These are phyloP conservation scores for Brachionus calyciflorus DNA, from an alignment of 1,140 invertebrate species.

Conservation along the genomic window DNA sequence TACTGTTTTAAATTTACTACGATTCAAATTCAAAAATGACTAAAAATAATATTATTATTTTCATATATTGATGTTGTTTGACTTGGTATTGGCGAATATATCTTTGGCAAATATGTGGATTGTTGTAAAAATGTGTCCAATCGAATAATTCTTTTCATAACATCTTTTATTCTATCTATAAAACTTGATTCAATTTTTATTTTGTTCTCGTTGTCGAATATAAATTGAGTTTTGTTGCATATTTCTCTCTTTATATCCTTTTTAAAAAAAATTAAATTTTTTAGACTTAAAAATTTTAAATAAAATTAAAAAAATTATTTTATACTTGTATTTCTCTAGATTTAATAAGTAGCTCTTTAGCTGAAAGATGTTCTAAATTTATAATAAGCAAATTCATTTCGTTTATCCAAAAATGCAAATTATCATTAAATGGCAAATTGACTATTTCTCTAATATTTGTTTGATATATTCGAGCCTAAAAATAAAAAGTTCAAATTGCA, in stretches of 20 bases:
- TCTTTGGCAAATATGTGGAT: neutral
- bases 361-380: slow-evolving; percentile 15
- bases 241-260: slow-evolving; percentile 34
- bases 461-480: slow-evolving; percentile 15
- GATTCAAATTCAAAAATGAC: neutral
- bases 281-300: slow-evolving; percentile 24
- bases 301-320: neutral
- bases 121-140: slow-evolving; percentile 31
- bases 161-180: slow-evolving; percentile 41
- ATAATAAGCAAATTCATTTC: slow-evolving; percentile 23
- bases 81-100: neutral
- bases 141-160: slow-evolving; percentile 38
- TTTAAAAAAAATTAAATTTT: too few species aligned
- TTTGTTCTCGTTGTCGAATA: slow-evolving; percentile 14
- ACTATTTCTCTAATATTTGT: neutral
- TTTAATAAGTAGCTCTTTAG: neutral
- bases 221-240: neutral
- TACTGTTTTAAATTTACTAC: neutral
- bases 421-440: slow-evolving; percentile 20
- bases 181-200: neutral
- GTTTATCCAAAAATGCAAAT: neutral
- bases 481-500: too few species aligned
- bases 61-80: neutral
- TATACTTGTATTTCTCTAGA: slow-evolving; percentile 2
- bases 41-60: neutral